A percentile compares a stretch with the other conserved stretches of the same genome.
Conservation (phyloP, 2,797 vertebrate genomes). For the Eupleurogrammus muticus region DNA sequence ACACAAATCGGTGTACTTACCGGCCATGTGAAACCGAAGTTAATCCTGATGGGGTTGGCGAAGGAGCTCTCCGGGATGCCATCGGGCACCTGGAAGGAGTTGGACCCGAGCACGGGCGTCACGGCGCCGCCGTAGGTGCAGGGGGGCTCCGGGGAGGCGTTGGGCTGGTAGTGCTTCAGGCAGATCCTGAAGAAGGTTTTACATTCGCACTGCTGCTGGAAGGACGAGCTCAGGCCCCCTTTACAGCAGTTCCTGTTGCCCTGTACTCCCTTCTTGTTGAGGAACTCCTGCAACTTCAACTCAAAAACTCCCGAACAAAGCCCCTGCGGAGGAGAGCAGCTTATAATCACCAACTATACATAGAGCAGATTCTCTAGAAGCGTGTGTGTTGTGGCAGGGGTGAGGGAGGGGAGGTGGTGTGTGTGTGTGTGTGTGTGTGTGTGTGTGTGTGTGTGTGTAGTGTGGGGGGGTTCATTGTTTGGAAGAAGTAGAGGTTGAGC, state of each 20-base stretch:
- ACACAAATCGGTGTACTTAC: slow-evolving; percentile 80
- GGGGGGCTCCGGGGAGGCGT: slow-evolving; percentile 94
- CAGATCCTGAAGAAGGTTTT: slow-evolving; percentile 97
- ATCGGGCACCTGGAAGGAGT: slow-evolving; percentile 95
- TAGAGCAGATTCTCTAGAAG: not conserved
- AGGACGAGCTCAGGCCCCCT: slow-evolving; percentile 78
- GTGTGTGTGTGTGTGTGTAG: too few relatives aligned
- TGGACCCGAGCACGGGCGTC: slow-evolving; percentile 92
- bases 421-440: too few relatives aligned
- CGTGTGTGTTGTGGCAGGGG: slow-evolving; percentile 8
- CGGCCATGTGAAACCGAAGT: slow-evolving; percentile 98
- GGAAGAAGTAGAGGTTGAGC: slow-evolving; percentile 13
- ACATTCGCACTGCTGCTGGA: slow-evolving; percentile 93
- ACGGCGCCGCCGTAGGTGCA: slow-evolving; percentile 94
- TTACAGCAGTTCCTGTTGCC: slow-evolving; percentile 94
- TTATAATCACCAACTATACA: slow-evolving; percentile 11
- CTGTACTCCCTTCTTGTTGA: slow-evolving; percentile 93
- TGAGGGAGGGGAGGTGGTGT: too few relatives aligned
- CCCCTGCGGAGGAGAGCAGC: slow-evolving; percentile 81
- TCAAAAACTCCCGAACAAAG: slow-evolving; percentile 94
- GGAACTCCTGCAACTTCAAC: slow-evolving; percentile 96
- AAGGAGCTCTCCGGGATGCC: slow-evolving; percentile 89
- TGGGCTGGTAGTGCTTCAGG: slow-evolving; percentile 97
- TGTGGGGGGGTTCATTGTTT: slow-evolving; percentile 29
- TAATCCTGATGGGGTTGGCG: slow-evolving; percentile 92